These are phyloP conservation scores for Lampris incognitus DNA, from an alignment of 2,113 vertebrate genomes.

Conservation along the genomic window DNA sequence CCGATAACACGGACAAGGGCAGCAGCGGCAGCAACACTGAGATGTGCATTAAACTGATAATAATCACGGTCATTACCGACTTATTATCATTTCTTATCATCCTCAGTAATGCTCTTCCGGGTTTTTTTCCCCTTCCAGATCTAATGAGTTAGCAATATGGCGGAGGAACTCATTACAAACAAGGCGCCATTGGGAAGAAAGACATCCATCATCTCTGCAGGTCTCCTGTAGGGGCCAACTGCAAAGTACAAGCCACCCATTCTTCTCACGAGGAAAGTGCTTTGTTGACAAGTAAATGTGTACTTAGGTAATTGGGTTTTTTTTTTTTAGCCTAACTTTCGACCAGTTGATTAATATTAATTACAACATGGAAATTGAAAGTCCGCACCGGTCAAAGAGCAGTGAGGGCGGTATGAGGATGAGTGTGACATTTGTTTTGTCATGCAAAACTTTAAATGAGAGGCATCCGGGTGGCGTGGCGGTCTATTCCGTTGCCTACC, in stretches of 20 bases:
- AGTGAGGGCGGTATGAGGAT: constrained; percentile 20
- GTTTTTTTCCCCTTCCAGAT: constrained; percentile 20
- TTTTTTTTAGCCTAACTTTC: constrained; percentile 64
- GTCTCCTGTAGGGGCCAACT: constrained; percentile 53
- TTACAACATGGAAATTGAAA: constrained; percentile 70
- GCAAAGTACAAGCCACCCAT: constrained; percentile 48
- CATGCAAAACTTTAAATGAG: constrained; percentile 25
- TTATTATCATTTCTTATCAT: constrained; percentile 66
- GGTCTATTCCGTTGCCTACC: too few relatives aligned
- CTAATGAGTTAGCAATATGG: constrained; percentile 61
- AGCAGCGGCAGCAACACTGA: constrained; percentile 32
- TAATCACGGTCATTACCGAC: constrained; percentile 61
- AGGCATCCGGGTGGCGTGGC: too few relatives aligned
- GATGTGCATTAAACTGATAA: constrained; percentile 58
- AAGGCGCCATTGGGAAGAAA: constrained; percentile 58
- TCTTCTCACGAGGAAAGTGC: constrained; percentile 59
- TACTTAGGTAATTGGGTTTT: constrained; percentile 69
- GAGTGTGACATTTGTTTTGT: constrained; percentile 41
- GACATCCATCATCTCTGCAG: constrained; percentile 74
- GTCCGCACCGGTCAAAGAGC: constrained; percentile 37
- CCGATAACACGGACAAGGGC: background rate
- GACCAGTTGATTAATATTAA: constrained; percentile 83
- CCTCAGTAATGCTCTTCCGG: constrained; percentile 48
- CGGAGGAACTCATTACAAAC: constrained; percentile 70
- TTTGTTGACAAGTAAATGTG: constrained; percentile 74